These are phyloP conservation scores for Austrofundulus limnaeus DNA, from an alignment of 2,113 vertebrate genomes.

Conservation along the genomic window DNA sequence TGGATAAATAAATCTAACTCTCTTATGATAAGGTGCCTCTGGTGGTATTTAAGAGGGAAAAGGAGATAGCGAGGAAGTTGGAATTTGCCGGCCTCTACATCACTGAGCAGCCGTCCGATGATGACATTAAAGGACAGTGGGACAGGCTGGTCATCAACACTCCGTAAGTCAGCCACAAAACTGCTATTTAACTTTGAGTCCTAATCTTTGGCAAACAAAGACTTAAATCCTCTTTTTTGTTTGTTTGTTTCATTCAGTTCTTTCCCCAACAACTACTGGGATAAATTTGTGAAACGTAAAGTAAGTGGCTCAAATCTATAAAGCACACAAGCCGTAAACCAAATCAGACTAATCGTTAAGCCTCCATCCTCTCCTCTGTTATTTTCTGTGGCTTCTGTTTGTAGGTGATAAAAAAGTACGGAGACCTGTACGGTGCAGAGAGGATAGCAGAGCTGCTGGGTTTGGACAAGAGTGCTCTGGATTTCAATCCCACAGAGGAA, in stretches of 20 bases:
- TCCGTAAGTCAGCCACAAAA: conserved; percentile 81
- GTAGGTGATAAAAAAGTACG: conserved; percentile 98
- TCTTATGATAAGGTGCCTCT: conserved; percentile 87
- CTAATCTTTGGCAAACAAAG: conserved; percentile 9
- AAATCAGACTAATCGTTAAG: conserved; percentile 6
- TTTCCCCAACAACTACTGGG: conserved; percentile 98
- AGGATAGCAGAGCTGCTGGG: conserved; percentile 96
- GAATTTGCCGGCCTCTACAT: conserved; percentile 98
- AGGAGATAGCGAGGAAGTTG: conserved; percentile 95
- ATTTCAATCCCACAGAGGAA: conserved; percentile 95
- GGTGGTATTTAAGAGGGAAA: conserved; percentile 97
- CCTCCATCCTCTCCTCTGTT: background rate
- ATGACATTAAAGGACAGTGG: conserved; percentile 98
- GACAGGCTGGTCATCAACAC: conserved; percentile 97
- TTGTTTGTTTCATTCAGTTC: conserved; percentile 78
- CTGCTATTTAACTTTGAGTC: background rate
- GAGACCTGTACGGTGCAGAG: conserved; percentile 94
- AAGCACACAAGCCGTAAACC: conserved; percentile 5
- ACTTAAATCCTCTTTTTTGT: background rate
- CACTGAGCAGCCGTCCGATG: conserved; percentile 95
- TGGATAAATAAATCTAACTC: too few species aligned
- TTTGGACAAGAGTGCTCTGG: conserved; percentile 94
- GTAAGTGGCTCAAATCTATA: conserved; percentile 71
- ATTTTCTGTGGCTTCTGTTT: conserved; percentile 9
- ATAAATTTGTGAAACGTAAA: conserved; percentile 99